Conservation (phyloP, 1,140 invertebrate genomes). For the Drosophila nigromelanica region DNA sequence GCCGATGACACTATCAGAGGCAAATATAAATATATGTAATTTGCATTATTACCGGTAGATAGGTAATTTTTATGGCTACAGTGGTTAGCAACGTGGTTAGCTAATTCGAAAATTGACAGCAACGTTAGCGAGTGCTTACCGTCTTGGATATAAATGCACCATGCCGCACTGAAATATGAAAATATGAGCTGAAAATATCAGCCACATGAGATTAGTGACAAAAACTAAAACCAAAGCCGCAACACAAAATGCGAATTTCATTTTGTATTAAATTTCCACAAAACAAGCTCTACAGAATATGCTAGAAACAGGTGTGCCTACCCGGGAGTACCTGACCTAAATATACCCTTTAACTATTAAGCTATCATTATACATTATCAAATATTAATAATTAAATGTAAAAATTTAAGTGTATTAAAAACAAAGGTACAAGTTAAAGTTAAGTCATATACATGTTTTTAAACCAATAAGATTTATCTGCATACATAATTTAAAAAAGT, state of each 20-base stretch:
- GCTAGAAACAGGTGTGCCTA: slow-evolving; percentile 4
- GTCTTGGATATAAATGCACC: not conserved
- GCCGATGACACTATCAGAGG: slow-evolving; percentile 37
- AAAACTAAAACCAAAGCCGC: slow-evolving; percentile 45
- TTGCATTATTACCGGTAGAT: not conserved
- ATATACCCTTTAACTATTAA: not conserved
- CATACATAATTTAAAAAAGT: too few species aligned
- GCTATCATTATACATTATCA: too few species aligned
- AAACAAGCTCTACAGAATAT: slow-evolving; percentile 40
- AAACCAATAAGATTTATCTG: too few species aligned
- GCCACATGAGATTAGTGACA: slow-evolving; percentile 68
- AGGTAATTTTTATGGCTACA: not conserved
- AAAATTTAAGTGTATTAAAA: too few species aligned
- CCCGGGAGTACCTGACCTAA: not conserved
- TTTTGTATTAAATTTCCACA: slow-evolving; percentile 66
- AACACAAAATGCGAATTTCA: slow-evolving; percentile 67
- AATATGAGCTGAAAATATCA: slow-evolving; percentile 67
- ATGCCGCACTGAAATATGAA: slow-evolving; percentile 49
- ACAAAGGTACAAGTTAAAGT: too few species aligned
- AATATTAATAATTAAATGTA: not conserved
- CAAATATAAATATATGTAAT: slow-evolving; percentile 9
- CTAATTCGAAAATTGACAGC: not conserved
- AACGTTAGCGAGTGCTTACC: not conserved
- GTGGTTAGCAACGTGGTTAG: not conserved
- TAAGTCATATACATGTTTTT: too few species aligned